Evolutionary conservation across 2,113 vertebrate genomes (phyloP).

Genomic region (Genyomyrus donnyi): DNA sequence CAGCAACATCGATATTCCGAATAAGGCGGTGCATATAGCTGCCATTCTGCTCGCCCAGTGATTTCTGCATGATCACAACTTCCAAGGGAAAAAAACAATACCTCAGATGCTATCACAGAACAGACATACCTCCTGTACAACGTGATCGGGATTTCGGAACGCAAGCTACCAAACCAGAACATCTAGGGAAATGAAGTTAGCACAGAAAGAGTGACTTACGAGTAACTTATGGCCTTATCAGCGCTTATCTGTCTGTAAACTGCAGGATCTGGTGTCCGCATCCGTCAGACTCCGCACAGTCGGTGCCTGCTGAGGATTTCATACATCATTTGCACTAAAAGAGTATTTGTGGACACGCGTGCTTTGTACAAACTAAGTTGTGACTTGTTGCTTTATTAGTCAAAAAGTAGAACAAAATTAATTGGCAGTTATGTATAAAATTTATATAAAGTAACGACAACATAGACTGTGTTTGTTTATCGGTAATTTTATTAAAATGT

Average conservation of each 20-base stretch:
- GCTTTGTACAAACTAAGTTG: conserved; percentile 23
- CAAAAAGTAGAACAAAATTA: background rate
- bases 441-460: background rate
- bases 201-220: background rate
- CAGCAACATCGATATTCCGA: background rate
- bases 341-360: conserved; percentile 11
- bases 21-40: background rate
- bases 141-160: background rate
- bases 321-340: conserved; percentile 30
- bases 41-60: background rate
- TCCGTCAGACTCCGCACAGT: conserved; percentile 10
- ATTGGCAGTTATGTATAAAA: background rate
- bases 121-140: background rate
- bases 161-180: background rate
- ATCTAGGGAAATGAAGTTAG: conserved; percentile 1
- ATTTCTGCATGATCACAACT: background rate
- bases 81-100: conserved; percentile 1
- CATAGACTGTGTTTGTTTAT: conserved; percentile 9
- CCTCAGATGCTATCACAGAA: background rate
- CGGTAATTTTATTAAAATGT: conserved; percentile 14
- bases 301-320: conserved; percentile 17
- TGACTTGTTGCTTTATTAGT: conserved; percentile 18
- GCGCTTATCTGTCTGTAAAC: conserved; percentile 10
- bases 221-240: conserved; percentile 40
- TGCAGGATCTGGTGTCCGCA: conserved; percentile 13